Evolutionary conservation across 2,888 invertebrate species (phyloP).

Genomic region (Drosophila kokeensis): DNA sequence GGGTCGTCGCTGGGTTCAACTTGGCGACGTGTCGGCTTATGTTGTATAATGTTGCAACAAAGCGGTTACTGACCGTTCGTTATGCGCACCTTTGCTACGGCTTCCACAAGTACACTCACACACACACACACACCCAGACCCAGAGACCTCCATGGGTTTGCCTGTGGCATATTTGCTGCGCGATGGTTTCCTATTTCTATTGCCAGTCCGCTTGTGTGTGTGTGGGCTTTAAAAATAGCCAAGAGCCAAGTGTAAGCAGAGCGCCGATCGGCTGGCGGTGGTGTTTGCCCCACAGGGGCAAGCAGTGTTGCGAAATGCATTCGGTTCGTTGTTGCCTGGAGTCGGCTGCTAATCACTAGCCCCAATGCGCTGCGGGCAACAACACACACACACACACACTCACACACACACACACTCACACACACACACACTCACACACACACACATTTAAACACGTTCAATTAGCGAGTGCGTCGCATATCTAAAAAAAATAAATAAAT

Average conservation of each 20-base stretch:
- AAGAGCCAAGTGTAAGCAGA: background rate
- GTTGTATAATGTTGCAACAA: conserved; percentile 73
- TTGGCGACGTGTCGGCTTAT: conserved; percentile 39
- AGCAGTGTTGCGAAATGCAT: conserved; percentile 36
- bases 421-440: background rate
- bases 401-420: background rate
- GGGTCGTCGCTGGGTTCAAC: conserved; percentile 19
- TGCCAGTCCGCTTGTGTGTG: conserved; percentile 27
- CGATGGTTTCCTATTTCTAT: conserved; percentile 26
- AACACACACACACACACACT: background rate
- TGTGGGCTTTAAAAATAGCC: conserved; percentile 48
- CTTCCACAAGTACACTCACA: conserved; percentile 47
- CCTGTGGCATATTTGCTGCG: conserved; percentile 31
- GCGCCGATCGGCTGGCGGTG: conserved; percentile 1
- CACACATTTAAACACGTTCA: background rate
- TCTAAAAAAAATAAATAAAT: conserved; percentile 43
- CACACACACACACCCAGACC: conserved; percentile 29
- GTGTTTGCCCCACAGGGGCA: conserved; percentile 10
- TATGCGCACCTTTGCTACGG: conserved; percentile 54
- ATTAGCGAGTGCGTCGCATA: conserved; percentile 42
- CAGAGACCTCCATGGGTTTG: conserved; percentile 19
- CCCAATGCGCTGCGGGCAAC: conserved; percentile 26
- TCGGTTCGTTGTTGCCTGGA: conserved; percentile 29
- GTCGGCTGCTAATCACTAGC: conserved; percentile 50
- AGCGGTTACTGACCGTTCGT: conserved; percentile 71